Evolutionary conservation across 2,113 vertebrate genomes (phyloP).

Genomic region (Notiomystis cincta): DNA sequence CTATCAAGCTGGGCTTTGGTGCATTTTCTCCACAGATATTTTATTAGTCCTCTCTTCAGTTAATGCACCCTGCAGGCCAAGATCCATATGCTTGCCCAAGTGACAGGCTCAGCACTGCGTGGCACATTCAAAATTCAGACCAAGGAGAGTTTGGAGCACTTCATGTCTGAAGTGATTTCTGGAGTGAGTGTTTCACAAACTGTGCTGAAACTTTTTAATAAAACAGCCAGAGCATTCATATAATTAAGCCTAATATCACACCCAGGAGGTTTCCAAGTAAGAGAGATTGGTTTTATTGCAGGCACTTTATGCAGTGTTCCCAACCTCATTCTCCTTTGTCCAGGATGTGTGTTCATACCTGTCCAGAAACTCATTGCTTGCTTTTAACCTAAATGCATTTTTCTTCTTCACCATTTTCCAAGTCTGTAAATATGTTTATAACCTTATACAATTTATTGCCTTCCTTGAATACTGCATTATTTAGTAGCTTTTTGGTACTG

Average conservation of each 20-base stretch:
- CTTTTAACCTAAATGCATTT: slow-evolving; percentile 21
- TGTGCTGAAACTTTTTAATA: not conserved
- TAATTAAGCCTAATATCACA: not conserved
- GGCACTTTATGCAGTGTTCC: not conserved
- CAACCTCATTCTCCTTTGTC: not conserved
- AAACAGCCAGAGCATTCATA: not conserved
- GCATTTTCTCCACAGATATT: not conserved
- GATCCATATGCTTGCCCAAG: no score
- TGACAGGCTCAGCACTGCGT: not conserved
- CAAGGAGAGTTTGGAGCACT: not conserved
- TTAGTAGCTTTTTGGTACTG: not conserved
- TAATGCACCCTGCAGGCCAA: not conserved
- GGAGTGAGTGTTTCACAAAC: not conserved
- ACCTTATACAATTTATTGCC: not conserved
- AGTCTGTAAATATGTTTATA: not conserved
- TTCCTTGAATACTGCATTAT: not conserved
- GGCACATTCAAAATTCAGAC: not conserved
- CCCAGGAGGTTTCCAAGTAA: not conserved
- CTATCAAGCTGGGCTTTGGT: not conserved
- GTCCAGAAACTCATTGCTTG: slow-evolving; percentile 1
- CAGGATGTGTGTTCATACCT: not conserved
- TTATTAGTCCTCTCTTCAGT: not conserved
- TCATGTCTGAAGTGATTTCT: not conserved
- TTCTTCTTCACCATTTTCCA: slow-evolving; percentile 2
- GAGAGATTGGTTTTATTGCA: not conserved